Evolutionary conservation across 1,140 invertebrate genomes (phyloP).

Genomic region (Pectinophora gossypiella): DNA sequence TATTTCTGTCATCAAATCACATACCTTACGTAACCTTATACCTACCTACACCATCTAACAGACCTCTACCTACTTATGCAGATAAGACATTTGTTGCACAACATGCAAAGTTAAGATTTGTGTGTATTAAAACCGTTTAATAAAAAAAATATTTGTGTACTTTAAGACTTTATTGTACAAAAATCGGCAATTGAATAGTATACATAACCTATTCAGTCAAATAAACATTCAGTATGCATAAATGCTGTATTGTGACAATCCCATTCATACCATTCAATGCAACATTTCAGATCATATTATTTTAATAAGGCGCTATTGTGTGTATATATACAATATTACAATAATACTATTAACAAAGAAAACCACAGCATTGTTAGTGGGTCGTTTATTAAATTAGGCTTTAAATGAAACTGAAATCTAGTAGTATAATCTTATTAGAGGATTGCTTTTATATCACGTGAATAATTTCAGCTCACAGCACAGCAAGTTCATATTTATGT

Average conservation of each 20-base stretch:
- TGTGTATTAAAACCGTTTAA: too few species aligned
- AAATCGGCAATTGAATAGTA: conserved; percentile 47
- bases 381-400: conserved; percentile 26
- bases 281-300: conserved; percentile 28
- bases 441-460: conserved; percentile 45
- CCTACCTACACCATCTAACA: too few species aligned
- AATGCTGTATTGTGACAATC: conserved; percentile 48
- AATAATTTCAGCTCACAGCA: conserved; percentile 39
- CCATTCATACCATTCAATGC: conserved; percentile 11
- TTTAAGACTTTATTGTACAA: conserved; percentile 61
- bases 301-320: not conserved
- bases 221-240: conserved; percentile 47
- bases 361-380: conserved; percentile 13
- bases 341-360: conserved; percentile 3
- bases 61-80: too few species aligned
- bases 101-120: too few species aligned
- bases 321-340: not conserved
- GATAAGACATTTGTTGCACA: too few species aligned
- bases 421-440: conserved; percentile 25
- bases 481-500: conserved; percentile 33
- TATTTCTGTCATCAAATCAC: too few species aligned
- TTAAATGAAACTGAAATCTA: conserved; percentile 23
- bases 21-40: too few species aligned
- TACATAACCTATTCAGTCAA: conserved; percentile 65
- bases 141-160: conserved; percentile 14